Percentiles rank a stretch among this genome's conserved stretches.
Evolutionary conservation across 2,113 vertebrate species (phyloP).

Genomic region (Salvelinus sp.): DNA sequence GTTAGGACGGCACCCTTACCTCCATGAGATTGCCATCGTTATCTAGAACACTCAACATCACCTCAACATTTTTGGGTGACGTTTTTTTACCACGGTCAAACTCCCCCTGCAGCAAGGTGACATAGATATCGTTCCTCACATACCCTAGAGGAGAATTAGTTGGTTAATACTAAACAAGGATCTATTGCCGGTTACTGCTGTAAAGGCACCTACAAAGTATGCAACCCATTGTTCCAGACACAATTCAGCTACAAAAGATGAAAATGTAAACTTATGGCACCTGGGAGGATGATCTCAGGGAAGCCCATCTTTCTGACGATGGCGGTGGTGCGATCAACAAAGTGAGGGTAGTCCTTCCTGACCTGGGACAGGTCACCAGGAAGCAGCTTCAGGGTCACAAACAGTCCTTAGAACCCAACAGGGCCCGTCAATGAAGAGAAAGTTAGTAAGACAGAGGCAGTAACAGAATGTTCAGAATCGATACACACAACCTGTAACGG

Average conservation of each 20-base stretch:
- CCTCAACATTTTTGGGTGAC: slow-evolving; percentile 95
- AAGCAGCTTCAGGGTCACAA: slow-evolving; percentile 93
- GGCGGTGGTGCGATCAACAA: slow-evolving; percentile 89
- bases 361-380: slow-evolving; percentile 90
- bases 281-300: slow-evolving; percentile 96
- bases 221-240: slow-evolving; percentile 8
- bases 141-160: slow-evolving; percentile 76
- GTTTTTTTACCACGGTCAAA: slow-evolving; percentile 98
- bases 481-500: not conserved
- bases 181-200: not conserved
- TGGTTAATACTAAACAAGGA: not conserved
- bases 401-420: slow-evolving; percentile 80
- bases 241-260: slow-evolving; percentile 28
- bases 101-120: slow-evolving; percentile 92
- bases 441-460: slow-evolving; percentile 29
- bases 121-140: slow-evolving; percentile 93
- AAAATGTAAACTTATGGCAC: slow-evolving; percentile 63
- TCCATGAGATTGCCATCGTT: slow-evolving; percentile 87
- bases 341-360: slow-evolving; percentile 93
- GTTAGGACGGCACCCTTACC: slow-evolving; percentile 67
- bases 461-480: not conserved
- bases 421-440: slow-evolving; percentile 6
- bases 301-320: slow-evolving; percentile 97
- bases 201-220: not conserved
- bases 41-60: slow-evolving; percentile 88